Evolutionary conservation across 2,888 invertebrate genomes (phyloP), one percentile per base, ranked within the genome.

Genomic region (Callyntrura sp.): DNA sequence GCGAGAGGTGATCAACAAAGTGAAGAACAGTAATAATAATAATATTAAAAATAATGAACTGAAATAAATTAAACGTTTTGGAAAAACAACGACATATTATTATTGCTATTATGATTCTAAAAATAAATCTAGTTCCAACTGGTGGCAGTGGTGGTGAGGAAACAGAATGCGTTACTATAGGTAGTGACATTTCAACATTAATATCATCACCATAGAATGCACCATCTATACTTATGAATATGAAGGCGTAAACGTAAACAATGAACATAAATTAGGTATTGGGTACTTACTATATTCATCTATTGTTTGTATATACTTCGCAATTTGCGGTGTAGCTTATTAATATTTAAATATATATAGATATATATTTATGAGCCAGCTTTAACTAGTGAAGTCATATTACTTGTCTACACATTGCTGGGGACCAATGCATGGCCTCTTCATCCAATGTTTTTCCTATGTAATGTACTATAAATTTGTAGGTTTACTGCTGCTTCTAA

Each of bases 171-270:
- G 11, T 14, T 55, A 11, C n/a, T 55, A 55, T 55, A 55, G 5
- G n/a, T 55, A 55, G n/a, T n/a, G n/a, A n/a, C n/a, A n/a, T n/a
- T n/a, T n/a, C n/a, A n/a, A n/a, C n/a, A 55, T 55, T 14, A 14
- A 60, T 60, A 60, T 60, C 28, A 25, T 55, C 17, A n/a, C n/a
- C 17, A 4, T 55, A 55, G 14, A 17, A 62, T 62, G 62, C 62
- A 28, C 5, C 25, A 62, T 25, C 14, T 62, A 62, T 25, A 62
- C 25, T 62, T 25, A 62, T 62, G 62, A 62, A 60, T 25, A 62
- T 62, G 62, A 62, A 60, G 60, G 17, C 9, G 60, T 60, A 60
- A 20, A 55, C 14, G 60, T 23, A 23, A 62, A 25, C 28, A 23
- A n/a, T 62, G 25, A 23, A 25, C 62, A 62, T 28, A 57, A 23